These are phyloP conservation scores for Sarcoramphus papa DNA, from an alignment of 2,797 vertebrate genomes.

Conservation along the genomic window DNA sequence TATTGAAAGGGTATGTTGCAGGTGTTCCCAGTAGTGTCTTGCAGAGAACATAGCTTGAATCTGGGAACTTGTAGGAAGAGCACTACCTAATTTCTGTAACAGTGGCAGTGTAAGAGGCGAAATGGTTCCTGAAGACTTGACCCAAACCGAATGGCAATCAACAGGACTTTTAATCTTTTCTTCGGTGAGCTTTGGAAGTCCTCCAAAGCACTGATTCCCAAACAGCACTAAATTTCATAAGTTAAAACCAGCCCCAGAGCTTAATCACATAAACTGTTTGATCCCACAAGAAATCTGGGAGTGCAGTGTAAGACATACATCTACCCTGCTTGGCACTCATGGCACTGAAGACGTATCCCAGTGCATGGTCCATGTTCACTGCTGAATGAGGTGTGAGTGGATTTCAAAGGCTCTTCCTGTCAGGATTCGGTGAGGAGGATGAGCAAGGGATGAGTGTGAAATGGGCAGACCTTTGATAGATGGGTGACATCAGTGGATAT, in stretches of 20 bases:
- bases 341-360: background rate
- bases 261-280: background rate
- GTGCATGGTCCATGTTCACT: background rate
- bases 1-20: fast-evolving
- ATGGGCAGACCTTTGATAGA: background rate
- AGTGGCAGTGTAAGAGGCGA: background rate
- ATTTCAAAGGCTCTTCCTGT: background rate
- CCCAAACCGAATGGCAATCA: background rate
- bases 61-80: background rate
- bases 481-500: background rate
- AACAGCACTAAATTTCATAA: background rate
- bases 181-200: background rate
- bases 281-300: background rate
- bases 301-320: background rate
- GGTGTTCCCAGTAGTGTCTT: background rate
- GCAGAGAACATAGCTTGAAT: background rate
- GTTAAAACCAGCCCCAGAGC: background rate
- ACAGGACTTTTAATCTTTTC: background rate
- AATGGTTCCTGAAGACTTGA: background rate
- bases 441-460: background rate
- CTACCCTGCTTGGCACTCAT: background rate
- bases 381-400: background rate
- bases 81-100: background rate
- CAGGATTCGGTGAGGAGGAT: background rate
- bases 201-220: background rate